Evolutionary conservation across 2,797 vertebrate species (phyloP), one percentile per base, ranked within the genome.

Genomic region (Myripristis jacobus): DNA sequence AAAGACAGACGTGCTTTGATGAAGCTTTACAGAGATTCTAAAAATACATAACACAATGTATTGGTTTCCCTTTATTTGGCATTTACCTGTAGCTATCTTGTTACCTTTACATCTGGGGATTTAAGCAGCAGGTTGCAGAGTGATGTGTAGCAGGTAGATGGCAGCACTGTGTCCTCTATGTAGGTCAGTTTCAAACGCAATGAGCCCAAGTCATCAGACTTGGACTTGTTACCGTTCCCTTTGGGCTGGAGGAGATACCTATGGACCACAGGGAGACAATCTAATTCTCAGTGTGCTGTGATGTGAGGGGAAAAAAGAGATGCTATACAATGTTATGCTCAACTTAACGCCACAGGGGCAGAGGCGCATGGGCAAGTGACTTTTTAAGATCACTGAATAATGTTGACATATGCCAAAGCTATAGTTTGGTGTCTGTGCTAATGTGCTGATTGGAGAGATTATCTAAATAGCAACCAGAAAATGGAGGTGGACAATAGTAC

Each of bases 211-310:
- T 98, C 97, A 78, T 99, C 98, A 16, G 92, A 93, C 92, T 97
- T 98, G 29, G 96, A 95, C 82, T 98, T 99, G 87, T 93, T 97
- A 83, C 97, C 96, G 51, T 96, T 99, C 83, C 97, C 96, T 94
- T 96, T 97, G 41, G 98, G 97, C 68, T 97, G 97, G 54, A 99
- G 94, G 76, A 98, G 95, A 92, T 99, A 98, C 98, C 98, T 99
- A 64, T 43, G 16, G 46, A 54, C 13, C 44, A 46, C 55, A 74
- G 22, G 4, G 48, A 48, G 12, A 73, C n/a, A 70, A 53, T 75
- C 8, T 2, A 0, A 11, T 10, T 10, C 1, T 70, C 44, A 68
- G 18, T 47, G 31, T 18, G 31, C 18, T 56, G 41, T 22, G 29
- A n/a, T 2, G 29, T 18, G 13, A 36, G 19, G 34, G 10, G 34